Evolutionary conservation across 2,113 vertebrate species (phyloP).

Genomic region (Pavo muticus): DNA sequence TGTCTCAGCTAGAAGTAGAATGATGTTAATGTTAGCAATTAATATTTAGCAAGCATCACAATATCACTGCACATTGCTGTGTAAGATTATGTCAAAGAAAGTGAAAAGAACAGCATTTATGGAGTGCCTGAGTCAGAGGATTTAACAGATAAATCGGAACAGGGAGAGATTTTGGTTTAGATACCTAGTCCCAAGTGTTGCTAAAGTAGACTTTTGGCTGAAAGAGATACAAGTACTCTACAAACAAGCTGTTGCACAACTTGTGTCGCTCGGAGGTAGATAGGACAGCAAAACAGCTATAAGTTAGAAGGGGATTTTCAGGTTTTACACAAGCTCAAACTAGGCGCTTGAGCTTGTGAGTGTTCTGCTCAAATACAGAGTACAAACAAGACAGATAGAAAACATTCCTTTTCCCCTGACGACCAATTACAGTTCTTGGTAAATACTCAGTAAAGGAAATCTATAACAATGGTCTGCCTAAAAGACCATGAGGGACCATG

Average conservation of each 20-base stretch:
- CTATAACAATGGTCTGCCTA: background rate
- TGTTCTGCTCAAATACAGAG: background rate
- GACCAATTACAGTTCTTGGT: background rate
- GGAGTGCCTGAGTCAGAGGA: background rate
- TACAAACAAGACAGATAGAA: background rate
- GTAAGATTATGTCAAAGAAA: background rate
- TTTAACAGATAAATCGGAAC: background rate
- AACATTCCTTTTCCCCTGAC: background rate
- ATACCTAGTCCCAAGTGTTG: background rate
- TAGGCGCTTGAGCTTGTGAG: rapidly evolving
- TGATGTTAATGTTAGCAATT: background rate
- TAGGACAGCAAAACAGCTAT: background rate
- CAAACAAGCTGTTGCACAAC: background rate
- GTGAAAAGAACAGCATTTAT: background rate
- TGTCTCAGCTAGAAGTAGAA: background rate
- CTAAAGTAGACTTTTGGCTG: background rate
- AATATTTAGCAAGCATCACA: background rate
- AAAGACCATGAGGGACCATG: background rate
- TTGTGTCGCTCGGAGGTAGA: background rate
- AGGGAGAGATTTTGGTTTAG: background rate
- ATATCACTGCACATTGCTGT: background rate
- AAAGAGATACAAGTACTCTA: background rate
- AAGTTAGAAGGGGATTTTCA: background rate
- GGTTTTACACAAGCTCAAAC: background rate
- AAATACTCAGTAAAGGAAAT: background rate